Percentiles rank a stretch among this genome's conserved stretches.
phyloP scores from a whole-genome alignment of 1,140 invertebrate species.

The Drosophila carrolli region DNA sequence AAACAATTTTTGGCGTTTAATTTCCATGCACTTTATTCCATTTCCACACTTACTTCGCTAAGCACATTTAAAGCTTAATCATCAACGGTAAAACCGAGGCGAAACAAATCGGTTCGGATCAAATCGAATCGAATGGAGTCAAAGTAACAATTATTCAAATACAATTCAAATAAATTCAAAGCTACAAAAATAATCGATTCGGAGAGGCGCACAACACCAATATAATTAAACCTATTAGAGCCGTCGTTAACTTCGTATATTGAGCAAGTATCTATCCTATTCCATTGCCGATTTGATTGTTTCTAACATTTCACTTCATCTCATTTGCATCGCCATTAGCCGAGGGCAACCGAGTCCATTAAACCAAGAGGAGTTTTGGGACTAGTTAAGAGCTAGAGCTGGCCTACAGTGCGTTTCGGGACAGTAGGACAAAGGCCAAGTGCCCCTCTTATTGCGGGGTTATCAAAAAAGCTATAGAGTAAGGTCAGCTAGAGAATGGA shows the following conservation, averaged over 20 bases:
- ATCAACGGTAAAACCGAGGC: conserved; percentile 37
- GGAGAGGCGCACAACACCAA: conserved; percentile 59
- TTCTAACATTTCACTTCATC: conserved; percentile 35
- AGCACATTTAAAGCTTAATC: conserved; percentile 80
- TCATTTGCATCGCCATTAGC: conserved; percentile 35
- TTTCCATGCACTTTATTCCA: conserved; percentile 77
- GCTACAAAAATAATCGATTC: conserved; percentile 63
- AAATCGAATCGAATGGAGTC: conserved; percentile 28
- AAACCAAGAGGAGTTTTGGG: conserved; percentile 16
- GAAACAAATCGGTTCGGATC: conserved; percentile 8
- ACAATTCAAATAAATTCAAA: conserved; percentile 51
- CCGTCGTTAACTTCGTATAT: conserved; percentile 58
- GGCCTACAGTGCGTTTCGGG: conserved; percentile 33
- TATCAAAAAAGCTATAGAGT: conserved; percentile 5
- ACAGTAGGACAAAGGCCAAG: conserved; percentile 9
- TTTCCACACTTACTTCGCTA: conserved; percentile 70
- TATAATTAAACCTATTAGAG: conserved; percentile 58
- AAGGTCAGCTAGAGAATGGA: conserved; percentile 10
- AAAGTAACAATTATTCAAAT: conserved; percentile 54
- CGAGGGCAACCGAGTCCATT: conserved; percentile 23
- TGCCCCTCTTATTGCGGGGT: conserved; percentile 1
- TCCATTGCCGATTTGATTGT: conserved; percentile 51
- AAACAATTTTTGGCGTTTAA: conserved; percentile 40
- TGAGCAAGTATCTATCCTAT: conserved; percentile 45
- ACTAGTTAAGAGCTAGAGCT: conserved; percentile 14